A percentile compares a stretch with the other conserved stretches of the same genome.
phyloP scores from a whole-genome alignment of 1,140 invertebrate species.

The Drosophila asahinai region DNA sequence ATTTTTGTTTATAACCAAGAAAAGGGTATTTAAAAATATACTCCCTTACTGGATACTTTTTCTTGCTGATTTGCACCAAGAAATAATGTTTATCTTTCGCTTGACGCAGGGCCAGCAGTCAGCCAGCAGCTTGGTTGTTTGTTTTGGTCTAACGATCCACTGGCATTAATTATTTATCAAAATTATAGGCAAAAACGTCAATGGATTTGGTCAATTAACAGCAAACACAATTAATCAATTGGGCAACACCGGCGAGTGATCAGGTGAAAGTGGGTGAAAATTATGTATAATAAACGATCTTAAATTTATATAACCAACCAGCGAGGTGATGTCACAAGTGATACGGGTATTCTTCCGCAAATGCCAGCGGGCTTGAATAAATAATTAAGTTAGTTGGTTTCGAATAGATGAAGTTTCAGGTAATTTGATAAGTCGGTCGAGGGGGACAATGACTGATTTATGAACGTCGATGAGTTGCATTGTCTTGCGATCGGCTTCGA shows the following conservation, averaged over 20 bases:
- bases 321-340: neutral
- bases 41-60: neutral
- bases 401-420: slow-evolving; percentile 11
- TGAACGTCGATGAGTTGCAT: neutral
- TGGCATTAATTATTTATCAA: slow-evolving; percentile 31
- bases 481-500: slow-evolving; percentile 3
- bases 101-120: slow-evolving; percentile 6
- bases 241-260: slow-evolving; percentile 1
- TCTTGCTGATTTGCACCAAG: neutral
- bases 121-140: slow-evolving; percentile 13
- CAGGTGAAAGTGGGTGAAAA: slow-evolving; percentile 30
- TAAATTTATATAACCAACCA: neutral
- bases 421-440: slow-evolving; percentile 7
- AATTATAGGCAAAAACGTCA: slow-evolving; percentile 33
- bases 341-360: slow-evolving; percentile 16
- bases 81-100: slow-evolving; percentile 30
- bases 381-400: neutral
- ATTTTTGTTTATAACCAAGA: too few relatives aligned
- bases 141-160: slow-evolving; percentile 25
- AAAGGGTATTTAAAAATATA: neutral
- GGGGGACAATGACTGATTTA: slow-evolving; percentile 11
- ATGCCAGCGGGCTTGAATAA: slow-evolving; percentile 13
- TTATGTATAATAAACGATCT: neutral
- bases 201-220: slow-evolving; percentile 36
- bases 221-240: slow-evolving; percentile 35